Percentiles rank a stretch among this genome's conserved stretches.
Evolutionary conservation across 2,797 vertebrate species (phyloP).

Genomic region (Enteromius argenteus): DNA sequence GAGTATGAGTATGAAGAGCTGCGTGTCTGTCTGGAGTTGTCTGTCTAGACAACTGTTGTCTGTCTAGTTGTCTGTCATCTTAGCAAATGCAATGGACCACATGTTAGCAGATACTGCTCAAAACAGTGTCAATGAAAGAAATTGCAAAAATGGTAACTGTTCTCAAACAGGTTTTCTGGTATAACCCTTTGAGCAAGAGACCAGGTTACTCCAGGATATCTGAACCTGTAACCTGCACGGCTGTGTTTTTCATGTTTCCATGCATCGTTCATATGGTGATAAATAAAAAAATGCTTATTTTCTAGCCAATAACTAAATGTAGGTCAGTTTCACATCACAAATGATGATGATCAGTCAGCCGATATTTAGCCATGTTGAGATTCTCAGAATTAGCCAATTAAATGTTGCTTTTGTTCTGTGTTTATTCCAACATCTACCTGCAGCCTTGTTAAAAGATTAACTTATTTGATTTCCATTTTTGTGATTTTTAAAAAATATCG

Average conservation of each 20-base stretch:
- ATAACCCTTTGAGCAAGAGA: background rate
- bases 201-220: background rate
- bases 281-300: background rate
- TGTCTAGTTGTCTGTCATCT: background rate
- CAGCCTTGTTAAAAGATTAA: no score
- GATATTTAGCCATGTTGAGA: no score
- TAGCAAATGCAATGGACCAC: background rate
- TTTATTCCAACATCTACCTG: no score
- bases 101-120: background rate
- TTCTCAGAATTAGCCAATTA: no score
- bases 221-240: background rate
- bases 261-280: background rate
- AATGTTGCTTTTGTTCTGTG: no score
- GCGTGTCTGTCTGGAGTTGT: background rate
- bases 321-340: background rate
- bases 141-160: background rate
- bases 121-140: background rate
- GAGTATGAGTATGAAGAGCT: slow-evolving; percentile 4
- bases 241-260: background rate
- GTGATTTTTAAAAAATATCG: no score
- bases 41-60: background rate
- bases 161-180: background rate
- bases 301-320: background rate
- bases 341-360: no score
- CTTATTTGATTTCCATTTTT: no score